Conservation (phyloP, 2,113 vertebrate genomes). For the Phyllopteryx taeniolatus region DNA sequence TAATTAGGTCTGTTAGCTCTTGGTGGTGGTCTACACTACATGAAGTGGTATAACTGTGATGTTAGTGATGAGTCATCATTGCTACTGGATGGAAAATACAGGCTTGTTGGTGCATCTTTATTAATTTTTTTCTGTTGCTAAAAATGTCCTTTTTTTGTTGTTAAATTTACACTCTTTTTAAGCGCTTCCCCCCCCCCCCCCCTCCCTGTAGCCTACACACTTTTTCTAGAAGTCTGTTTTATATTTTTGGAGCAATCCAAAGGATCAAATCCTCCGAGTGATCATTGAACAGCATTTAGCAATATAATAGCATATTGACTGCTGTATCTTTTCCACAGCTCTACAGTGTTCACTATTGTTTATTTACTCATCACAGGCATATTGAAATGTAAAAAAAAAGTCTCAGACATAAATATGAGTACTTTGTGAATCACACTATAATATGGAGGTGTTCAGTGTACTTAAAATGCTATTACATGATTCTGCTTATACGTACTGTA, state of each 20-base stretch:
- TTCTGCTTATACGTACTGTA: not conserved
- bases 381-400: slow-evolving; percentile 1
- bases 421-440: not conserved
- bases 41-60: not conserved
- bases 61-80: slow-evolving; percentile 47
- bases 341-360: not conserved
- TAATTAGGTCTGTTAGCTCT: not conserved
- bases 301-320: not conserved
- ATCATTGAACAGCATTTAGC: not conserved
- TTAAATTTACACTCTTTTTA: slow-evolving; percentile 19
- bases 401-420: slow-evolving; percentile 12
- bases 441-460: not conserved
- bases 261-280: not conserved
- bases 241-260: not conserved
- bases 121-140: not conserved
- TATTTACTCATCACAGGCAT: not conserved
- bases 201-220: not conserved
- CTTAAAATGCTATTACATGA: not conserved
- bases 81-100: slow-evolving; percentile 22
- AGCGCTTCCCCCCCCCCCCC: not conserved
- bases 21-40: not conserved
- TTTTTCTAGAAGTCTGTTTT: not conserved
- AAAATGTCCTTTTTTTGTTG: slow-evolving; percentile 28
- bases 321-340: not conserved
- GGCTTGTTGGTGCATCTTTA: not conserved